Base-by-base conservation (phyloP, 2,113 vertebrate species). In the Panthera uncia region DNA sequence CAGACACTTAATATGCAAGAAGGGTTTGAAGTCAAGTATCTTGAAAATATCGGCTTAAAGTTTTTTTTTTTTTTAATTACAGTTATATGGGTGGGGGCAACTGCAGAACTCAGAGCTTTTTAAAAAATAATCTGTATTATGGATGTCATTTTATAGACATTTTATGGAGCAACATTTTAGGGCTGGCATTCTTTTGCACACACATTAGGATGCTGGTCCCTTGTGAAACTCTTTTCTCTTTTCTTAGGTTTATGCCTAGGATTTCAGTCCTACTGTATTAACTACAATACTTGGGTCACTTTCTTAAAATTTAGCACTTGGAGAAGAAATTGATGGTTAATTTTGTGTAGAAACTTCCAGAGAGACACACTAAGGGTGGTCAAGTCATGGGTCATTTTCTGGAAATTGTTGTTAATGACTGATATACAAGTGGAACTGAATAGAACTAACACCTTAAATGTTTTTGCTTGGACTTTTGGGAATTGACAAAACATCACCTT, bases 351-450 rank as follows among this genome's bases (percentile, higher is more conserved):
- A 78, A 96, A 82, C 23, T 86, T 57, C 7, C 73, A 73, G 38
- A 52, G 63, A 76, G 57, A 89, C 6, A 57, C 57, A 61, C 27
- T 33, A 84, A 91, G 33, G 8, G 33, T 41, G 33, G 50, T 68
- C 33, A 90, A 87, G 1, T 55, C 68, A 18, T 82, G 65, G 27
- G 16, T 81, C 83, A 81, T 81, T 95, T 95, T 96, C 41, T 94
- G 38, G 65, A 55, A 23, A 27, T 94, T 86, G 2, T 94, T 81
- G 2, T 80, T 81, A 63, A 38, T 80, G 45, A 69, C 41, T 36
- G 71, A 80, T 92, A 63, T 23, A 80, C 52, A 10, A 61, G 52
- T 55, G 27, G 31, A 86, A 73, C 45, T 95, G 52, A 91, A 95
- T 48, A 65, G 45, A 80, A 80, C 57, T 81, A 48, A 89, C 71